These are phyloP conservation scores for Lasiommata megera DNA, from an alignment of 2,888 invertebrate genomes.

Conservation along the genomic window DNA sequence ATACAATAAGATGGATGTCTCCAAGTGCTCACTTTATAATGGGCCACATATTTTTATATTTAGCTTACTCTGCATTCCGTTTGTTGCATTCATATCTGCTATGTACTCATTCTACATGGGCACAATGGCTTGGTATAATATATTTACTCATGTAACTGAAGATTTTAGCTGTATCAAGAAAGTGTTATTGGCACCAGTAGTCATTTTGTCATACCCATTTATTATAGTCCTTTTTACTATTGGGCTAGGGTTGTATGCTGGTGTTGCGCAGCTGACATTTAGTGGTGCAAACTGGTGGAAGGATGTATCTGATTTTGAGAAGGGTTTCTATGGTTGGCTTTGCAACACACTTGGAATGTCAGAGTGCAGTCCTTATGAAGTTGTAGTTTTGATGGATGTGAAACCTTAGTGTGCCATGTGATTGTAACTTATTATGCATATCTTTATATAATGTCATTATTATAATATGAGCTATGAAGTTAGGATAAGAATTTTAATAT, in stretches of 20 bases:
- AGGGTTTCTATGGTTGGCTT: slow-evolving; percentile 90
- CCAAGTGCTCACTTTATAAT: slow-evolving; percentile 78
- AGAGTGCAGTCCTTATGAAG: slow-evolving; percentile 89
- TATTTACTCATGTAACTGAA: slow-evolving; percentile 86
- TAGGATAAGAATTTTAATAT: not conserved
- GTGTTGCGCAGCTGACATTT: slow-evolving; percentile 85
- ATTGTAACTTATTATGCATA: slow-evolving; percentile 1
- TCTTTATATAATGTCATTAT: not conserved
- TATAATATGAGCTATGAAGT: not conserved
- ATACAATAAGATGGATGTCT: slow-evolving; percentile 79
- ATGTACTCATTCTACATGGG: slow-evolving; percentile 88
- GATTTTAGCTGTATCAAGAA: slow-evolving; percentile 83
- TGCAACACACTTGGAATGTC: slow-evolving; percentile 84
- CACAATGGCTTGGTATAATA: slow-evolving; percentile 88
- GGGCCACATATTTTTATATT: slow-evolving; percentile 85
- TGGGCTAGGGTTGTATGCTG: slow-evolving; percentile 85
- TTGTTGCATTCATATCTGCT: slow-evolving; percentile 83
- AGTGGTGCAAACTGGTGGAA: slow-evolving; percentile 85
- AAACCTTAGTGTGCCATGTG: slow-evolving; percentile 41
- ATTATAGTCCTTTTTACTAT: slow-evolving; percentile 84
- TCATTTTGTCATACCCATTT: slow-evolving; percentile 86
- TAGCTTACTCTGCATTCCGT: slow-evolving; percentile 84
- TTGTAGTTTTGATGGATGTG: slow-evolving; percentile 83
- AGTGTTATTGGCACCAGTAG: slow-evolving; percentile 83
- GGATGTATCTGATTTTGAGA: slow-evolving; percentile 87